Percentiles rank a stretch among this genome's conserved stretches.
Conservation (phyloP, 1,140 invertebrate genomes). For the Cydia pomonella region DNA sequence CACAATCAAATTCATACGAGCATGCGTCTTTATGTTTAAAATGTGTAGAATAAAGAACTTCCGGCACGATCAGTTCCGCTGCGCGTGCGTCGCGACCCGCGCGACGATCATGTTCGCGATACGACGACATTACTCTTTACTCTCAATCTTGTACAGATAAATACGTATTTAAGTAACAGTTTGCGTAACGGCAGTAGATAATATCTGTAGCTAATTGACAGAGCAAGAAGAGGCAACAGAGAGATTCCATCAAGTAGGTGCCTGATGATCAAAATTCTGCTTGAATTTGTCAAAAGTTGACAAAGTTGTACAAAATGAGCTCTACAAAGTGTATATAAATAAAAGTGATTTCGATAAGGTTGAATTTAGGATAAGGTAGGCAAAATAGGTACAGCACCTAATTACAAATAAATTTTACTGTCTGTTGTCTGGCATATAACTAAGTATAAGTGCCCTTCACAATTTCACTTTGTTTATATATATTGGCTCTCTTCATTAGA, state of each 20-base stretch:
- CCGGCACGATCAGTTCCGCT: slow-evolving; percentile 61
- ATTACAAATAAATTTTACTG: no score
- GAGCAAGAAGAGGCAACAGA: neutral
- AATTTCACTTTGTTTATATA: neutral
- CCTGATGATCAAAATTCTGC: no score
- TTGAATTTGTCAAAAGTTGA: no score
- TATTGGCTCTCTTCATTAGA: neutral
- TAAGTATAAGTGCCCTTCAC: neutral
- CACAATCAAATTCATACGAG: neutral
- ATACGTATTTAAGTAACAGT: neutral
- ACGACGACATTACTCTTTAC: neutral
- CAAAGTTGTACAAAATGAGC: no score
- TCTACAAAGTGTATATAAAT: no score
- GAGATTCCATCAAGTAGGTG: no score
- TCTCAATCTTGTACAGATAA: slow-evolving; percentile 2
- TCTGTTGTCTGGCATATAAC: no score
- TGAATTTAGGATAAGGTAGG: no score
- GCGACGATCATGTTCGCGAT: slow-evolving; percentile 5
- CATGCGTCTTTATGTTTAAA: slow-evolving; percentile 35
- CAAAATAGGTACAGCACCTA: no score
- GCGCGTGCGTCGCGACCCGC: neutral
- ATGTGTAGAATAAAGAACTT: slow-evolving; percentile 64
- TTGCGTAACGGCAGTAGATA: slow-evolving; percentile 9
- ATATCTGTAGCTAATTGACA: neutral
- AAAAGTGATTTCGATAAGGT: no score